A percentile compares a stretch with the other conserved stretches of the same genome.
Evolutionary conservation across 2,888 invertebrate species (phyloP).

Genomic region (Apamea crenata): DNA sequence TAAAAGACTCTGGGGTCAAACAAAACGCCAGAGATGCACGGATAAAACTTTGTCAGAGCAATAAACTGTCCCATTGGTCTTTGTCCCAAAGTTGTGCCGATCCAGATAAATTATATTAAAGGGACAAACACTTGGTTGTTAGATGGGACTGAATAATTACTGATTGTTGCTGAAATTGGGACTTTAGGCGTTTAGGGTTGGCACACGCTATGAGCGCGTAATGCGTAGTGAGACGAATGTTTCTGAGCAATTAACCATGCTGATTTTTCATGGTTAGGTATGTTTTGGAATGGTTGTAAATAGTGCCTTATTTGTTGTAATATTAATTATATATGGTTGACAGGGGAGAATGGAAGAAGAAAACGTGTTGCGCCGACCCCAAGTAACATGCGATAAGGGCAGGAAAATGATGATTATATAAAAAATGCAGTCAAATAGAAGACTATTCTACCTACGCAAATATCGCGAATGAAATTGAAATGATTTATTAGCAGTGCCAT

Average conservation of each 20-base stretch:
- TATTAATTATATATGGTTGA: no score
- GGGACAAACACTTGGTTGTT: constrained; percentile 47
- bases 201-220: constrained; percentile 8
- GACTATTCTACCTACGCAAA: background rate
- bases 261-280: background rate
- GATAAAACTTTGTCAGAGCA: constrained; percentile 44
- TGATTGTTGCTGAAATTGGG: constrained; percentile 37
- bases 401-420: no score
- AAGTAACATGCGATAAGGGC: no score
- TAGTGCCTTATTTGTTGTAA: background rate
- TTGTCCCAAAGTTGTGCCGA: constrained; percentile 25
- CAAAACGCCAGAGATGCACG: constrained; percentile 21
- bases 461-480: background rate
- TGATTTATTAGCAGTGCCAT: no score
- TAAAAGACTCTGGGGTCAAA: constrained; percentile 12
- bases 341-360: no score
- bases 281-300: background rate
- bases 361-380: no score
- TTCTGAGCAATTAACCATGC: constrained; percentile 4
- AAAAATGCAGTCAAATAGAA: background rate
- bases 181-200: constrained; percentile 29
- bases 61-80: constrained; percentile 32
- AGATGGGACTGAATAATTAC: constrained; percentile 56
- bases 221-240: background rate
- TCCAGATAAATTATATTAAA: constrained; percentile 50